Evolutionary conservation across 2,113 vertebrate genomes (phyloP).

Genomic region (Crotophaga sulcirostris): DNA sequence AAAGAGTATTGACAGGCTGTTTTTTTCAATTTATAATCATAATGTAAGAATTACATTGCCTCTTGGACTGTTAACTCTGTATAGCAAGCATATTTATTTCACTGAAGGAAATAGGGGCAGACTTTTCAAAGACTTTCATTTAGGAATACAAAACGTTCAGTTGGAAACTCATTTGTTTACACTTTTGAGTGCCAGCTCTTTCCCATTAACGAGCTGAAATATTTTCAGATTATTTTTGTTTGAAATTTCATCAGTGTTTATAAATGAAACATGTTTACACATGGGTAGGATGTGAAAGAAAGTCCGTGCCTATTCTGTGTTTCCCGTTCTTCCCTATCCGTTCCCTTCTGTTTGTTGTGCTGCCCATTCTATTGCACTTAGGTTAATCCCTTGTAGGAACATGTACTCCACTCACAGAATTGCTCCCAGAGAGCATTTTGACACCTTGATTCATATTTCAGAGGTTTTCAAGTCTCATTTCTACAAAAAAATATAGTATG

Average conservation of each 20-base stretch:
- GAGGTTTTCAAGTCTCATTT: conserved; percentile 10
- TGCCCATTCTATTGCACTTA: background rate
- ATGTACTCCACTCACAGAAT: background rate
- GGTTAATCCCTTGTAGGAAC: background rate
- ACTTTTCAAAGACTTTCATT: background rate
- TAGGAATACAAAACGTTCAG: background rate
- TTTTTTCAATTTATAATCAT: background rate
- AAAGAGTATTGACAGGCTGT: background rate
- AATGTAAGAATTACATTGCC: background rate
- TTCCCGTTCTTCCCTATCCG: background rate
- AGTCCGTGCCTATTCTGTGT: background rate
- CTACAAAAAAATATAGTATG: conserved; percentile 13
- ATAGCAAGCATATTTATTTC: background rate
- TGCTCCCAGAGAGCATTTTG: background rate
- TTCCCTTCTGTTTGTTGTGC: background rate
- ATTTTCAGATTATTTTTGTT: background rate
- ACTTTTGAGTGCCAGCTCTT: background rate
- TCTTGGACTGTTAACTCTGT: background rate
- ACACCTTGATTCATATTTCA: conserved; percentile 18
- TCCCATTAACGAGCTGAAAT: background rate
- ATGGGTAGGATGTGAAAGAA: background rate
- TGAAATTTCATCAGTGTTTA: background rate
- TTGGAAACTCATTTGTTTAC: conserved; percentile 2
- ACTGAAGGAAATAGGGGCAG: background rate
- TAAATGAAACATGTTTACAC: background rate